Percentiles rank a stretch among this genome's conserved stretches.
Conservation (phyloP, 2,888 invertebrate species). For the Idaea biselata region DNA sequence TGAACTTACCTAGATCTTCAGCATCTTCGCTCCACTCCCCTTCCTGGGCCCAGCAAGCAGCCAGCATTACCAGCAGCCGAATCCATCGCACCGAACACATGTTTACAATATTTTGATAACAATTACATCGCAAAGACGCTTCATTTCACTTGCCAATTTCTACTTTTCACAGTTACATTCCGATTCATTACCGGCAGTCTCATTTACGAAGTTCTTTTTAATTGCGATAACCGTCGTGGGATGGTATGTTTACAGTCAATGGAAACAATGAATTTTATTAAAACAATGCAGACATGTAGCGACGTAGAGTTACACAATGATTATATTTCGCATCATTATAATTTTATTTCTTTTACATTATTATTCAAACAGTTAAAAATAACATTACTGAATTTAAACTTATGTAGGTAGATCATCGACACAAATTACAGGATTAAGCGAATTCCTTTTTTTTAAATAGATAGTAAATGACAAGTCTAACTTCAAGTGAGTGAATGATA, state of each 20-base stretch:
- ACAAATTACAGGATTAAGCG: too few relatives aligned
- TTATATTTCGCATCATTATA: not conserved
- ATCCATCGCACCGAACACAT: constrained; percentile 73
- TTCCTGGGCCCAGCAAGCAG: constrained; percentile 73
- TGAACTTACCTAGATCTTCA: constrained; percentile 70
- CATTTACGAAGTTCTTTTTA: not conserved
- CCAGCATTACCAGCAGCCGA: constrained; percentile 64
- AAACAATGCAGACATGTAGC: not conserved
- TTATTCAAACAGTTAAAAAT: too few relatives aligned
- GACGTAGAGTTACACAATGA: not conserved
- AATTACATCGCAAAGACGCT: constrained; percentile 31
- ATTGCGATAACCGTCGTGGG: not conserved
- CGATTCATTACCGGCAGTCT: constrained; percentile 1
- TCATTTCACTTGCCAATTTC: constrained; percentile 24
- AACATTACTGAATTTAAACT: too few relatives aligned
- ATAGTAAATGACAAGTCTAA: too few relatives aligned
- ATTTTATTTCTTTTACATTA: not conserved
- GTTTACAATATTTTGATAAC: constrained; percentile 48
- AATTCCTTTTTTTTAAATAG: too few relatives aligned
- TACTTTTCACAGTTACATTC: not conserved
- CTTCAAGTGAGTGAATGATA: too few relatives aligned
- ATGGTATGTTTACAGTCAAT: not conserved
- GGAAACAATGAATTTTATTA: not conserved
- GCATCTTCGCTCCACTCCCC: constrained; percentile 77
- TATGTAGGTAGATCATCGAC: too few relatives aligned